A percentile compares a stretch with the other conserved stretches of the same genome.
Evolutionary conservation across 2,888 invertebrate genomes (phyloP).

Genomic region (Branchipolynoe longqiensis): DNA sequence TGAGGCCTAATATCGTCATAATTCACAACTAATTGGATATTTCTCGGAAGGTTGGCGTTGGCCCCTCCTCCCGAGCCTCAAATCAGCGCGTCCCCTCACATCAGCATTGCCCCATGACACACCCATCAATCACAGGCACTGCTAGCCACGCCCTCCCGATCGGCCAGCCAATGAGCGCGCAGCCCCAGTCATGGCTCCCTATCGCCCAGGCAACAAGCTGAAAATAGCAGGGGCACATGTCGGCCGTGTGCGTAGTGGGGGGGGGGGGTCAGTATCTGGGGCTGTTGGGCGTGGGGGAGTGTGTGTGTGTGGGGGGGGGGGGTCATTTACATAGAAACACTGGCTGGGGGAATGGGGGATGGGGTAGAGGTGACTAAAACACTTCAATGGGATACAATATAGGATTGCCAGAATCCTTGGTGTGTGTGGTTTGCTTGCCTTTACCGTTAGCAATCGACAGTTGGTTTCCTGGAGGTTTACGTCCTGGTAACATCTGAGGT

Average conservation of each 20-base stretch:
- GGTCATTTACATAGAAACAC: neutral
- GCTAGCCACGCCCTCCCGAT: neutral
- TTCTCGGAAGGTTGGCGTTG: neutral
- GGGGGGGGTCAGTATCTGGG: neutral
- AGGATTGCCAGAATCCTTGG: too few relatives aligned
- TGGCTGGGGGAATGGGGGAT: neutral
- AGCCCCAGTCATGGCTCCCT: constrained; percentile 39
- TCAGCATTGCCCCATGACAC: neutral
- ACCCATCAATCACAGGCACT: neutral
- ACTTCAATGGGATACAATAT: too few relatives aligned
- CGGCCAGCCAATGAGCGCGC: neutral
- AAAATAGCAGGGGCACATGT: constrained; percentile 29
- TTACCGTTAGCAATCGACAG: too few relatives aligned
- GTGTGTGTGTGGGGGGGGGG: neutral
- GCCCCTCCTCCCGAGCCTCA: neutral
- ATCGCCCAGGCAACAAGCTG: constrained; percentile 46
- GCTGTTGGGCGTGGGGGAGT: neutral
- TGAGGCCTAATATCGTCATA: constrained; percentile 10
- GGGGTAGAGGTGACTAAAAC: neutral
- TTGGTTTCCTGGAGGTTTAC: too few relatives aligned
- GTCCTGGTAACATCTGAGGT: too few relatives aligned
- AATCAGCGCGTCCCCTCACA: neutral
- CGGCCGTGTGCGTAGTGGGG: neutral
- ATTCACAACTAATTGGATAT: constrained; percentile 8
- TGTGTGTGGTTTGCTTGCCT: too few relatives aligned